Conservation (phyloP, 2,888 invertebrate species). For the Hirtodrosophila duncani region DNA sequence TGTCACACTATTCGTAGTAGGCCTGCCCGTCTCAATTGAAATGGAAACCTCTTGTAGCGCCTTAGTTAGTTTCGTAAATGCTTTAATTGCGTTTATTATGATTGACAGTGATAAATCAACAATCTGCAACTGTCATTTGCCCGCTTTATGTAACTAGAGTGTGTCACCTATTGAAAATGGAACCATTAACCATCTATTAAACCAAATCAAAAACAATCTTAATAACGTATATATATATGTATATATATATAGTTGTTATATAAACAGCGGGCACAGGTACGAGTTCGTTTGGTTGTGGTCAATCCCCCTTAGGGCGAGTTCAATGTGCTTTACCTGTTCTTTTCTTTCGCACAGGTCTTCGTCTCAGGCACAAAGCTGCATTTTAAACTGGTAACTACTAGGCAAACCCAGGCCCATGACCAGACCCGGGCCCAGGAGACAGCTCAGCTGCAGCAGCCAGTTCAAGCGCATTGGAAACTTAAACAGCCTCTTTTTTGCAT, state of each 20-base stretch:
- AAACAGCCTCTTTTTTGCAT: too few relatives aligned
- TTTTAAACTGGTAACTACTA: conserved; percentile 33
- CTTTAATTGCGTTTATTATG: conserved; percentile 66
- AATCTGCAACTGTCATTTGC: conserved; percentile 22
- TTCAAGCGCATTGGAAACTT: conserved; percentile 18
- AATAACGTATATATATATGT: too few relatives aligned
- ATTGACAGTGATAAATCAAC: conserved; percentile 59
- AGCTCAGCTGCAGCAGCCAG: background rate
- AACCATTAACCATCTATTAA: conserved; percentile 47
- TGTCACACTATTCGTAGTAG: too few relatives aligned
- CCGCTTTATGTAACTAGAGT: conserved; percentile 36
- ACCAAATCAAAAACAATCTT: conserved; percentile 54
- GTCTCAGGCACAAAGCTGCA: conserved; percentile 7
- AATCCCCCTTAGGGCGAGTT: conserved; percentile 39
- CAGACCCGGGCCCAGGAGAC: conserved; percentile 9
- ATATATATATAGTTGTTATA: conserved; percentile 29
- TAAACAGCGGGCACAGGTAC: conserved; percentile 14
- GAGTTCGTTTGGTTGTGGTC: background rate
- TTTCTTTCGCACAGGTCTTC: conserved; percentile 13
- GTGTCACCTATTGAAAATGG: conserved; percentile 49
- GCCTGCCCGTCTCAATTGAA: conserved; percentile 47
- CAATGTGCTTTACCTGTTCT: conserved; percentile 67
- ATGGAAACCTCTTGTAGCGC: conserved; percentile 43
- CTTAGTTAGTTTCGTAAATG: conserved; percentile 39
- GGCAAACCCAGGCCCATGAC: conserved; percentile 9